Percentiles rank a stretch among this genome's conserved stretches.
These are phyloP conservation scores for Hoplodrina ambigua DNA, from an alignment of 2,888 invertebrate genomes.

Conservation along the genomic window DNA sequence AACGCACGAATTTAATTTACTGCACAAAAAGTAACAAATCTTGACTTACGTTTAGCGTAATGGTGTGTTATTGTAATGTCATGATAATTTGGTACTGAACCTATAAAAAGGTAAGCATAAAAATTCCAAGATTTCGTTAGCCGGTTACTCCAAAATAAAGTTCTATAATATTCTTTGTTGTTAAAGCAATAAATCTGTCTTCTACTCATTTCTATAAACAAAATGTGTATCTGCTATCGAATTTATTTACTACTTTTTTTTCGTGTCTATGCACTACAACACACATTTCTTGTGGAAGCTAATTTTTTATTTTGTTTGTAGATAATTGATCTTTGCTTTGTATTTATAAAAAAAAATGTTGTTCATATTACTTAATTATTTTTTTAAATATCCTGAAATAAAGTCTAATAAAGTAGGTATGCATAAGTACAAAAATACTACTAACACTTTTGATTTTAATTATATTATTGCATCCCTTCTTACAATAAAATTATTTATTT, in stretches of 20 bases:
- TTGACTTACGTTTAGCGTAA: conserved; percentile 70
- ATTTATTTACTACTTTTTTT: neutral
- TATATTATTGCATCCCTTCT: neutral
- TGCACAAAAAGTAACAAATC: conserved; percentile 66
- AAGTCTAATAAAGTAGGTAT: too few relatives aligned
- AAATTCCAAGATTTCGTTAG: conserved; percentile 17
- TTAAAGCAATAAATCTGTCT: conserved; percentile 10
- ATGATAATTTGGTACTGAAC: conserved; percentile 54
- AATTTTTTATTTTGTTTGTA: neutral
- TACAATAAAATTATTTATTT: neutral
- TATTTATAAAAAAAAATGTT: too few relatives aligned
- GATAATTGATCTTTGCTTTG: too few relatives aligned
- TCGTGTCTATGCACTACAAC: neutral
- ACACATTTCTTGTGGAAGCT: neutral
- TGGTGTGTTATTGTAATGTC: conserved; percentile 72
- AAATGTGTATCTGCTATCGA: neutral
- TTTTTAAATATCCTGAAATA: too few relatives aligned
- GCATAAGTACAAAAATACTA: too few relatives aligned
- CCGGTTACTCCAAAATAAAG: conserved; percentile 20
- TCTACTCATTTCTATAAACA: neutral
- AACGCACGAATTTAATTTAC: conserved; percentile 72
- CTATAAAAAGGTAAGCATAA: conserved; percentile 56
- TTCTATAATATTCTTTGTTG: neutral
- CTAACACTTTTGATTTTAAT: too few relatives aligned
- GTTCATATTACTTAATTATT: too few relatives aligned